Conservation (phyloP, 1,140 invertebrate species). For the Drosophila repleta region DNA sequence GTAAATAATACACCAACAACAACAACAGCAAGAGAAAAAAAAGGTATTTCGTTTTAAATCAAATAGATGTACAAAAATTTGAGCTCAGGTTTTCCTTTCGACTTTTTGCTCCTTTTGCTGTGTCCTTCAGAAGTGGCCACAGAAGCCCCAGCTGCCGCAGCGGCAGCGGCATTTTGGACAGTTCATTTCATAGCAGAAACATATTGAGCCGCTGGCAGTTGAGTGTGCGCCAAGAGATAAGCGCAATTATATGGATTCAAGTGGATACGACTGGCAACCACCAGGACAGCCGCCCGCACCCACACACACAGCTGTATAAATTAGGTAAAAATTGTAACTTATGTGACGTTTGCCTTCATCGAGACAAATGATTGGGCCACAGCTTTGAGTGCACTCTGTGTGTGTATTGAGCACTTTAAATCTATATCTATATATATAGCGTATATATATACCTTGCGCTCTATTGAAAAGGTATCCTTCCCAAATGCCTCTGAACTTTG, state of each 20-base stretch:
- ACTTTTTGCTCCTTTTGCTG: conserved; percentile 8
- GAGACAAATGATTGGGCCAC: conserved; percentile 63
- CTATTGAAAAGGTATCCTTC: conserved; percentile 58
- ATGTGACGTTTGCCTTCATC: conserved; percentile 71
- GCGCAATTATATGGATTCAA: conserved; percentile 79
- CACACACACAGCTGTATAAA: conserved; percentile 56
- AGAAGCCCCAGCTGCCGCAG: conserved; percentile 19
- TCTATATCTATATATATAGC: conserved; percentile 45
- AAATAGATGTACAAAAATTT: conserved; percentile 65
- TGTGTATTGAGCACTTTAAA: conserved; percentile 54
- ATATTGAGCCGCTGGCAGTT: conserved; percentile 76
- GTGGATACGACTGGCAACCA: conserved; percentile 18
- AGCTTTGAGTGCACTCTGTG: conserved; percentile 67
- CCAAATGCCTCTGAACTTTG: conserved; percentile 51
- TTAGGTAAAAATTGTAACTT: conserved; percentile 72
- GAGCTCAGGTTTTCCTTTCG: conserved; percentile 43
- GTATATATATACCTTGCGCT: conserved; percentile 34
- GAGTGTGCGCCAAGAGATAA: conserved; percentile 80
- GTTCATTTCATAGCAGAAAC: conserved; percentile 76
- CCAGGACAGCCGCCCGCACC: neutral
- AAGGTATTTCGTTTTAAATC: conserved; percentile 78
- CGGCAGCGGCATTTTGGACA: conserved; percentile 52
- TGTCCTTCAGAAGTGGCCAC: conserved; percentile 39
- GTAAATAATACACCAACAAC: conserved; percentile 25
- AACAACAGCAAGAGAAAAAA: conserved; percentile 42